These are phyloP conservation scores for Callopanchax toddi DNA, from an alignment of 2,113 vertebrate genomes.

Conservation along the genomic window DNA sequence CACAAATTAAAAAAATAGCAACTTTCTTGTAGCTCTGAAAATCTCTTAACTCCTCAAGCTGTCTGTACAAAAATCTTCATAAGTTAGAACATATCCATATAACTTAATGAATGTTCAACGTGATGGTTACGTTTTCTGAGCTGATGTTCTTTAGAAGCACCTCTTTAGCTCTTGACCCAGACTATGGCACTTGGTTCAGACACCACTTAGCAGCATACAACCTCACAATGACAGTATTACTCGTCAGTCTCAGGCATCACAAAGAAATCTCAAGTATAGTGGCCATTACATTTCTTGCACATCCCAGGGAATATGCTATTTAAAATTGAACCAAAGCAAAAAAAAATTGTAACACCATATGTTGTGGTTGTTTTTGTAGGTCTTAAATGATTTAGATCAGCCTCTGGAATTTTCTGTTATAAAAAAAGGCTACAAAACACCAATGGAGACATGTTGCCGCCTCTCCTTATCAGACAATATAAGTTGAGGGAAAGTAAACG, in stretches of 20 bases:
- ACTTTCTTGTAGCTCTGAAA: constrained; percentile 96
- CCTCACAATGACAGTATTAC: constrained; percentile 80
- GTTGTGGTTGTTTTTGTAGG: constrained; percentile 49
- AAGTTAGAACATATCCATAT: constrained; percentile 96
- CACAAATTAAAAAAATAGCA: constrained; percentile 93
- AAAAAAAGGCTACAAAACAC: constrained; percentile 90
- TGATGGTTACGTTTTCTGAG: constrained; percentile 91
- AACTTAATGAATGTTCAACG: constrained; percentile 99
- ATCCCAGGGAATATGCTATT: constrained; percentile 75
- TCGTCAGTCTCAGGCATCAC: constrained; percentile 84
- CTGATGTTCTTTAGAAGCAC: constrained; percentile 83
- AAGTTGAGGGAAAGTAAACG: constrained; percentile 63
- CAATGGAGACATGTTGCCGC: constrained; percentile 78
- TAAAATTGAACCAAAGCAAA: constrained; percentile 83
- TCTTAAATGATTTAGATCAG: constrained; percentile 71
- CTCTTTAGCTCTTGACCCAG: constrained; percentile 91
- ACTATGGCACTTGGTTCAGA: constrained; percentile 97
- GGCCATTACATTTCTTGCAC: constrained; percentile 71
- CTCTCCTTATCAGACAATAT: constrained; percentile 55
- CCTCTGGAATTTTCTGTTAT: constrained; percentile 87
- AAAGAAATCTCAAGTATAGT: constrained; percentile 83
- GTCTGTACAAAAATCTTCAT: constrained; percentile 99
- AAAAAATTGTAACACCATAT: constrained; percentile 87
- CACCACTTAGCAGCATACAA: constrained; percentile 88
- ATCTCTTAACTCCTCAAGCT: constrained; percentile 89